These are phyloP conservation scores for Orchesellides sinensis DNA, from an alignment of 2,888 invertebrate species.

Conservation along the genomic window DNA sequence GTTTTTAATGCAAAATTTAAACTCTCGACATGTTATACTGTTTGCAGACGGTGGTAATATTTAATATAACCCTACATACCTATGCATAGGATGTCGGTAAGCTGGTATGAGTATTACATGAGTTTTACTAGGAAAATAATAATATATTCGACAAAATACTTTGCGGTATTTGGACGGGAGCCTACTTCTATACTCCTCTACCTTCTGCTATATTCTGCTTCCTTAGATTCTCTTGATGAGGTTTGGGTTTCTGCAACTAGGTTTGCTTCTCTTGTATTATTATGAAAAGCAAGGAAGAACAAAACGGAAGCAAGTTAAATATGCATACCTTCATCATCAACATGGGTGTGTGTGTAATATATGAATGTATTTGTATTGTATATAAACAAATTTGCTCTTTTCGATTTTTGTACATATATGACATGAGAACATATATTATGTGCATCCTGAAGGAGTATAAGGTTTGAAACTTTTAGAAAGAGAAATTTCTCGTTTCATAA, in stretches of 20 bases:
- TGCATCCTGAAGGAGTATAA: neutral
- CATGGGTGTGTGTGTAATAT: too few relatives aligned
- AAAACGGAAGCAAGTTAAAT: conserved; percentile 21
- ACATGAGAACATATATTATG: neutral
- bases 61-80: too few relatives aligned
- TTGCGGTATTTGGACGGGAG: conserved; percentile 22
- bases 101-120: neutral
- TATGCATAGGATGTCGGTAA: neutral
- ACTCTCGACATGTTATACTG: too few relatives aligned
- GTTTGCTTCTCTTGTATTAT: neutral
- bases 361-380: too few relatives aligned
- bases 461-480: neutral
- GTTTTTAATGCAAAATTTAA: too few relatives aligned
- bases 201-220: neutral
- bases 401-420: neutral
- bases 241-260: neutral
- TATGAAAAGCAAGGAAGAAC: neutral
- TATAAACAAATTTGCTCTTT: neutral
- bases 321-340: neutral
- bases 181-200: neutral
- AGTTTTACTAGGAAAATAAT: neutral
- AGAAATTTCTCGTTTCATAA: neutral
- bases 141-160: conserved; percentile 26
- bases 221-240: neutral
- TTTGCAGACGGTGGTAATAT: too few relatives aligned